Base-by-base conservation (phyloP, 2,888 invertebrate genomes). In the Agrotis puta region DNA sequence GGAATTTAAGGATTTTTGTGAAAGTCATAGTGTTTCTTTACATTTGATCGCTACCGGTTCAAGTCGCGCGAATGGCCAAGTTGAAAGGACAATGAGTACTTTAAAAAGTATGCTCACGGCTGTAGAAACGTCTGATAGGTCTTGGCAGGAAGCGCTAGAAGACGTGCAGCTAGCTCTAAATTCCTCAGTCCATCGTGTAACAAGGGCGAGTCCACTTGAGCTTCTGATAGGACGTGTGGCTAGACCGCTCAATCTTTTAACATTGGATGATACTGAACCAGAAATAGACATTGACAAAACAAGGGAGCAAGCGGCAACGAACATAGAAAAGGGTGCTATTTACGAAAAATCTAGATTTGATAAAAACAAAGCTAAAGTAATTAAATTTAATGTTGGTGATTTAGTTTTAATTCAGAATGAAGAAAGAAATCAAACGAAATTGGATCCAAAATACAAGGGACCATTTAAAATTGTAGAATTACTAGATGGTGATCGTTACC, bases 341-440 rank as follows among this genome's bases (percentile, higher is more conserved):
- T 24, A 24, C 7, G 53, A 53, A 24, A 53, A 16, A 24, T 11
- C 47, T 16, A 20, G 24, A 22, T 53, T 53, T 24, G 53, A 53
- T 20, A 24, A 13, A 22, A 53, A 7, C 4, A 58, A 58, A 20
- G 58, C 58, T 22, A 58, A 58, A 16, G 9, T 58, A 43, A 11
- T 43, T 0, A 43, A 43, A 16, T 45, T 58, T 22, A 4, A 13
- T 22, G 43, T 43, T 16, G 58, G 58, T 22, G 58, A 58, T 13
- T 27, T 61, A 7, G 27, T 61, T 48, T n/a, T 61, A 9, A 48
- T 50, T n/a, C 24, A 61, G 27, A 50, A 50, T 33, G 61, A 61
- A 14, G 61, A 61, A 4, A 7, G 48, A 48, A 61, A 50, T 47
- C 61, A 50, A 3, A 47, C 27, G 1, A 50, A 48, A 3, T 20